A percentile compares a stretch with the other conserved stretches of the same genome.
Conservation (phyloP, 1,140 invertebrate species). For the Pseudomyrmex gracilis region DNA sequence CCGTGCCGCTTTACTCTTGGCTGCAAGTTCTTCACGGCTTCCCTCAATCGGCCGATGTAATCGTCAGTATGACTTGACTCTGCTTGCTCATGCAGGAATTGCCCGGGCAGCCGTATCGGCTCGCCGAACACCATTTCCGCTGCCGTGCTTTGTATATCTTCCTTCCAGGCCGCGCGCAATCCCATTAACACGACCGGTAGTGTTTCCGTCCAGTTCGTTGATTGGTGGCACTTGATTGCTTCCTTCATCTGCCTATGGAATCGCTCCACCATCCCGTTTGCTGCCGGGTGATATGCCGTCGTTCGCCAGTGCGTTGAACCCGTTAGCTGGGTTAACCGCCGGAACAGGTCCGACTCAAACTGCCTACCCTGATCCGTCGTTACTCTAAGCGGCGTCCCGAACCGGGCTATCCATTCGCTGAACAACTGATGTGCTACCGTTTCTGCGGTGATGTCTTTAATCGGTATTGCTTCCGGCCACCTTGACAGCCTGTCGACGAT, state of each 20-base stretch:
- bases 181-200: no score
- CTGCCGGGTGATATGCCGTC: neutral
- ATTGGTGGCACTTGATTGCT: neutral
- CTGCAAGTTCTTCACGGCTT: no score
- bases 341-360: slow-evolving; percentile 6
- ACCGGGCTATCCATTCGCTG: neutral
- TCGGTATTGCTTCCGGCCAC: neutral
- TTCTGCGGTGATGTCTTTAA: neutral
- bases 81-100: no score
- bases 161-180: no score
- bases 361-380: slow-evolving; percentile 24
- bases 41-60: no score
- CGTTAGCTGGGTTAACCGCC: neutral
- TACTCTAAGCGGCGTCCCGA: neutral
- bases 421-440: neutral
- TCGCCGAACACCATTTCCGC: no score
- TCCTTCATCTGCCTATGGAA: neutral
- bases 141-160: no score
- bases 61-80: no score
- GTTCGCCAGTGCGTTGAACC: neutral
- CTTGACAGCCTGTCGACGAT: neutral
- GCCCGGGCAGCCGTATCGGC: no score
- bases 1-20: no score
- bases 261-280: neutral
- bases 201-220: no score